Percentiles rank a stretch among this genome's conserved stretches.
phyloP scores from a whole-genome alignment of 1,140 invertebrate species.

The Andrena cerasifolii region DNA sequence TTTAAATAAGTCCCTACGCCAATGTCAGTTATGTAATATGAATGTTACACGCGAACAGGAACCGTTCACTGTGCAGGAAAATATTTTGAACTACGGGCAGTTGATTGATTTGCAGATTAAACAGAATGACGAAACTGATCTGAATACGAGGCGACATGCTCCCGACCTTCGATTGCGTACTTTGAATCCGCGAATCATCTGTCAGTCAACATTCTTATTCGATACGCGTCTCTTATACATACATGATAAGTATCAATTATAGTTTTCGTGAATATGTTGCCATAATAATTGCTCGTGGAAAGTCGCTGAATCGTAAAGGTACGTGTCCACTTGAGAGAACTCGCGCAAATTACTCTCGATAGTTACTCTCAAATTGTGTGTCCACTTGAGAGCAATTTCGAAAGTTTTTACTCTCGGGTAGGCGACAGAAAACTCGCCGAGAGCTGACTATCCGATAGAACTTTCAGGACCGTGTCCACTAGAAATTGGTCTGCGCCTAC shows the following conservation, averaged over 20 bases:
- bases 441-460: no score
- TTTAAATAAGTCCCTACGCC: not conserved
- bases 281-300: not conserved
- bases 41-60: not conserved
- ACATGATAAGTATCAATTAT: constrained; percentile 7
- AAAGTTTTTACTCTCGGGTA: no score
- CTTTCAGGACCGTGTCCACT: no score
- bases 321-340: no score
- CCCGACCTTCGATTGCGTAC: not conserved
- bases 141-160: not conserved
- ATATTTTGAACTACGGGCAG: not conserved
- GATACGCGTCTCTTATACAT: constrained; percentile 6
- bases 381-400: no score
- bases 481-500: no score
- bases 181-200: constrained; percentile 3
- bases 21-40: no score
- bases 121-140: not conserved
- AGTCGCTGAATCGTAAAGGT: no score
- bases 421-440: no score
- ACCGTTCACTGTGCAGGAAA: not conserved
- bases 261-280: constrained; percentile 6
- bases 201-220: not conserved
- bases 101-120: not conserved
- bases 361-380: no score
- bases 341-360: not conserved